Percentiles rank a stretch among this genome's conserved stretches.
These are phyloP conservation scores for Thalassaphorura encarpata DNA, from an alignment of 1,140 invertebrate species.

Conservation along the genomic window DNA sequence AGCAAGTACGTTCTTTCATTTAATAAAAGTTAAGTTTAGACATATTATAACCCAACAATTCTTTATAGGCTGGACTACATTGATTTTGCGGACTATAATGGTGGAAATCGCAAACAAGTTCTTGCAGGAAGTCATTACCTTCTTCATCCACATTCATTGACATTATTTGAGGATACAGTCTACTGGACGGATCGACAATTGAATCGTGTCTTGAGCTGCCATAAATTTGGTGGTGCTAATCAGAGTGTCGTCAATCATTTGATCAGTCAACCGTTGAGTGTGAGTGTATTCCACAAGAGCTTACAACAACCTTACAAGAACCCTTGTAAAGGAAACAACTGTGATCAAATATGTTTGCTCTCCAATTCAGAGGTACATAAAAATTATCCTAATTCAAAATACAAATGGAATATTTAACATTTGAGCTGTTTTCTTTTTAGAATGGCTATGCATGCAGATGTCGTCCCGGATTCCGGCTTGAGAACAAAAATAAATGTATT, in stretches of 20 bases:
- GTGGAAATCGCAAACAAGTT: slow-evolving; percentile 72
- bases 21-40: no score
- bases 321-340: slow-evolving; percentile 67
- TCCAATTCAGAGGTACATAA: no score
- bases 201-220: slow-evolving; percentile 56
- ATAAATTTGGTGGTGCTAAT: slow-evolving; percentile 83
- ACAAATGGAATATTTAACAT: background rate
- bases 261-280: slow-evolving; percentile 86
- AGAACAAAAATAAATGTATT: slow-evolving; percentile 58
- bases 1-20: no score
- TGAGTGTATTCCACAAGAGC: slow-evolving; percentile 86
- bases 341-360: slow-evolving; percentile 84
- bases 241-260: slow-evolving; percentile 87
- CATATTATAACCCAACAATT: no score
- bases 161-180: slow-evolving; percentile 66
- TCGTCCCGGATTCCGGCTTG: slow-evolving; percentile 68
- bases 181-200: slow-evolving; percentile 95
- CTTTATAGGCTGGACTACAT: slow-evolving; percentile 96
- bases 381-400: no score
- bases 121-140: slow-evolving; percentile 79
- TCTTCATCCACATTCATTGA: slow-evolving; percentile 88
- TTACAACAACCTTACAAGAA: slow-evolving; percentile 77
- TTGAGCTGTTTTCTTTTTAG: no score
- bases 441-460: slow-evolving; percentile 54
- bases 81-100: slow-evolving; percentile 96